Evolutionary conservation across 2,888 invertebrate species (phyloP).

Genomic region (Tenthredo amoena): DNA sequence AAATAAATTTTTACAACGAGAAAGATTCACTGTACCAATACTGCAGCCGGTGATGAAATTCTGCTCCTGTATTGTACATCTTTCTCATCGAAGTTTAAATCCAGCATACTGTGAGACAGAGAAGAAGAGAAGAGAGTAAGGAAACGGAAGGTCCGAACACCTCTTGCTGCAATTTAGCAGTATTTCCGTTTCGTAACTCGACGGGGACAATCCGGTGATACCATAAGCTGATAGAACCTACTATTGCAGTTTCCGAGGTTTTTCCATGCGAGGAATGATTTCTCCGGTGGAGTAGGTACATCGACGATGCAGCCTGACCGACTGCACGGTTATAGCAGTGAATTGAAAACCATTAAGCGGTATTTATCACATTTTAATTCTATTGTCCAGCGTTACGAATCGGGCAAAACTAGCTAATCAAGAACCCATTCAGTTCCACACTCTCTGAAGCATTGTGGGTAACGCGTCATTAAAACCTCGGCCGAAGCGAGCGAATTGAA

Average conservation of each 20-base stretch:
- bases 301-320: background rate
- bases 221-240: background rate
- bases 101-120: background rate
- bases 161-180: conserved; percentile 12
- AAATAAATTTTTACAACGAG: background rate
- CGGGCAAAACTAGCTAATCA: conserved; percentile 50
- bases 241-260: background rate
- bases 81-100: background rate
- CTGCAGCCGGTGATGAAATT: background rate
- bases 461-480: conserved; percentile 66
- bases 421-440: conserved; percentile 49
- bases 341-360: conserved; percentile 53
- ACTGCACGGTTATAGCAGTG: conserved; percentile 25
- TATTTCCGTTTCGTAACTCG: background rate
- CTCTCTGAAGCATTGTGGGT: conserved; percentile 49
- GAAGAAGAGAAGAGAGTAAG: background rate
- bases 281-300: background rate
- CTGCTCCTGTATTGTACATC: background rate
- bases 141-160: background rate
- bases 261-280: background rate
- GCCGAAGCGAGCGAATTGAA: conserved; percentile 64
- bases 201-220: background rate
- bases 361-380: conserved; percentile 55
- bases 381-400: conserved; percentile 42
- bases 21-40: background rate